Percentiles rank a stretch among this genome's conserved stretches.
Conservation (phyloP, 2,113 vertebrate genomes). For the Laticauda laticaudata region DNA sequence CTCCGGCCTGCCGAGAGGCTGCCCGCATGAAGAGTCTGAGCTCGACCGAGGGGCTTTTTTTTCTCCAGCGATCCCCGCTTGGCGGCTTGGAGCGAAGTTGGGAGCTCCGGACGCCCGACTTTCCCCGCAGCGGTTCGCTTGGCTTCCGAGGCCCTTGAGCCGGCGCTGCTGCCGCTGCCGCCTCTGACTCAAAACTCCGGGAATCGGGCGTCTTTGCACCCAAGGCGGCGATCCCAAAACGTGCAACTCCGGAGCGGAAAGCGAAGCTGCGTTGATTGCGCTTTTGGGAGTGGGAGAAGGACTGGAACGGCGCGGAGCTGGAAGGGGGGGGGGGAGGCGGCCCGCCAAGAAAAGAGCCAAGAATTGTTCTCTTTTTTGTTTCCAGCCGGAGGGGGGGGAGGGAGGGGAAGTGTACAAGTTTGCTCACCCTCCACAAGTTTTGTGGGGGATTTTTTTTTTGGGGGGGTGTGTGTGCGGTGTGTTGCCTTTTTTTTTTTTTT, state of each 20-base stretch:
- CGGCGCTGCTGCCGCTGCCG: neutral
- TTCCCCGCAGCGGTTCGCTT: neutral
- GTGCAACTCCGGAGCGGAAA: neutral
- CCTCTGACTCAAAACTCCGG: neutral
- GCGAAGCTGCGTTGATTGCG: neutral
- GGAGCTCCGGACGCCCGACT: neutral
- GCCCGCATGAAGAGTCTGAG: constrained; percentile 59
- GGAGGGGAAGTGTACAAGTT: constrained; percentile 4
- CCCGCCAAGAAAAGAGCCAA: neutral
- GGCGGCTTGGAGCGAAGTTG: constrained; percentile 12
- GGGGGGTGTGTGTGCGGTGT: too few species aligned
- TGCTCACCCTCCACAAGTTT: neutral
- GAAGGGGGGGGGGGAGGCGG: neutral
- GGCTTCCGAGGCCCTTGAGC: neutral
- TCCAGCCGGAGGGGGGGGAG: neutral
- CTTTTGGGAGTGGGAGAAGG: neutral
- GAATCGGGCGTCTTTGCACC: constrained; percentile 18
- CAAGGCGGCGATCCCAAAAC: neutral
- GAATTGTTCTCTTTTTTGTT: neutral
- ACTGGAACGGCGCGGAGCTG: neutral
- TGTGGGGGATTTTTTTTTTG: neutral
- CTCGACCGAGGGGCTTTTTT: constrained; percentile 34
- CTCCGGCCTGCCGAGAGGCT: constrained; percentile 61
- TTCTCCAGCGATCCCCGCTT: constrained; percentile 25
- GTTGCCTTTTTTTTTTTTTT: neutral